phyloP scores from a whole-genome alignment of 2,888 invertebrate species.

The Apotomis betuletana region DNA sequence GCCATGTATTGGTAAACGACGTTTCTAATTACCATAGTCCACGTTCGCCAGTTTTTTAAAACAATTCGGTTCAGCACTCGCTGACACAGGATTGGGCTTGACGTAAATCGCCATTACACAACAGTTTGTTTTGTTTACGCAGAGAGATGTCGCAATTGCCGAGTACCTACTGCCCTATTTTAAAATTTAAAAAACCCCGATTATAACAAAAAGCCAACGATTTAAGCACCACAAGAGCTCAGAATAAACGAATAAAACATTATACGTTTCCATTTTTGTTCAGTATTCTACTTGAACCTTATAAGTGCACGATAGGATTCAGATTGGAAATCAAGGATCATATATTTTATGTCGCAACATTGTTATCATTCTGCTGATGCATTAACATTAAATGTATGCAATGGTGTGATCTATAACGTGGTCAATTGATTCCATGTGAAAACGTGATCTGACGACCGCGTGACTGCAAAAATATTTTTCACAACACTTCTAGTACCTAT shows the following conservation, averaged over 20 bases:
- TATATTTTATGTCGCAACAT: constrained; percentile 3
- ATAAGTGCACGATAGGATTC: background rate
- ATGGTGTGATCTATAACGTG: constrained; percentile 30
- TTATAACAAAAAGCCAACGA: constrained; percentile 33
- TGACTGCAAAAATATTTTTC: constrained; percentile 21
- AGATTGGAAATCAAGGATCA: constrained; percentile 3
- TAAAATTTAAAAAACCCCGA: constrained; percentile 31
- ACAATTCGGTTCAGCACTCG: constrained; percentile 7
- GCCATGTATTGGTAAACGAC: background rate
- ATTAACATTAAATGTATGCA: constrained; percentile 24
- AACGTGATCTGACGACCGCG: constrained; percentile 30
- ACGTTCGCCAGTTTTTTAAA: constrained; percentile 15
- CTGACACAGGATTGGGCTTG: constrained; percentile 25
- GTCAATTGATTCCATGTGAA: constrained; percentile 26
- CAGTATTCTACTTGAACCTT: background rate
- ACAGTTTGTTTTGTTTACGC: constrained; percentile 32
- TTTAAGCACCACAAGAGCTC: constrained; percentile 20
- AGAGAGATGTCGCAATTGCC: constrained; percentile 37
- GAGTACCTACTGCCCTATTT: constrained; percentile 22
- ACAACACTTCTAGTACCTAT: background rate
- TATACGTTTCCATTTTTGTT: background rate
- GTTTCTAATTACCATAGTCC: constrained; percentile 23
- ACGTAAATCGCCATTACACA: constrained; percentile 29
- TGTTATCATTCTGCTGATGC: constrained; percentile 21
- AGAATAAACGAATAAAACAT: constrained; percentile 1